Evolutionary conservation across 1,140 invertebrate species (phyloP), one percentile per base, ranked within the genome.

Genomic region (Subanguina moxae): DNA sequence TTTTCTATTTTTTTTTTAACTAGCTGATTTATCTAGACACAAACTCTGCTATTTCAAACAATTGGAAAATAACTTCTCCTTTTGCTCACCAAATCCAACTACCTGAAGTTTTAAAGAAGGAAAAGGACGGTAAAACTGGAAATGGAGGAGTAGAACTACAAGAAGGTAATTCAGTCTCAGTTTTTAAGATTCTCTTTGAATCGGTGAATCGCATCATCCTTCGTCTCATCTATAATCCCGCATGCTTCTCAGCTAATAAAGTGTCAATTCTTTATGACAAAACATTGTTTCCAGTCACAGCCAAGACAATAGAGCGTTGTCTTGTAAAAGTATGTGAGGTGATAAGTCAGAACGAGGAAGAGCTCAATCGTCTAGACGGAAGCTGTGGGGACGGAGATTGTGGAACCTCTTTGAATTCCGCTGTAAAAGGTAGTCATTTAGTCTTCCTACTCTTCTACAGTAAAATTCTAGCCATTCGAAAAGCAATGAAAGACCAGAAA

Each of bases 381-480:
- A 25, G 17, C 9, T 69, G 66, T 25, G 72, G 72, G 0, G 72
- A 74, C 30, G 72, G 75, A 9, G 72, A 74, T 42, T 74, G 72
- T 32, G 48, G 72, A 28, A 73, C 46, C 7, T 74, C 72, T 5
- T 45, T 74, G n/a, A 73, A 71, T 25, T 32, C 42, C 13, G 72
- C 75, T 28, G 57, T 68, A 1, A 65, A 70, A 64, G 72, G 76
- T 77, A n/a, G n/a, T 25, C 9, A 11, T 25, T 25, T n/a, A 7
- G 1, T 66, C n/a, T 7, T 3, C 17, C 65, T 17, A n/a, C n/a
- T n/a, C n/a, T n/a, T n/a, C n/a, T n/a, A n/a, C n/a, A n/a, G n/a
- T 52, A 72, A 52, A 3, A 52, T 25, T 72, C 56, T 46, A 72
- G 71, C 72, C 1, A 72, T 72, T 59, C 27, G 71, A 48, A 25